A percentile compares a stretch with the other conserved stretches of the same genome.
These are phyloP conservation scores for Tenthredo distinguenda DNA, from an alignment of 2,888 invertebrate species.

Conservation along the genomic window DNA sequence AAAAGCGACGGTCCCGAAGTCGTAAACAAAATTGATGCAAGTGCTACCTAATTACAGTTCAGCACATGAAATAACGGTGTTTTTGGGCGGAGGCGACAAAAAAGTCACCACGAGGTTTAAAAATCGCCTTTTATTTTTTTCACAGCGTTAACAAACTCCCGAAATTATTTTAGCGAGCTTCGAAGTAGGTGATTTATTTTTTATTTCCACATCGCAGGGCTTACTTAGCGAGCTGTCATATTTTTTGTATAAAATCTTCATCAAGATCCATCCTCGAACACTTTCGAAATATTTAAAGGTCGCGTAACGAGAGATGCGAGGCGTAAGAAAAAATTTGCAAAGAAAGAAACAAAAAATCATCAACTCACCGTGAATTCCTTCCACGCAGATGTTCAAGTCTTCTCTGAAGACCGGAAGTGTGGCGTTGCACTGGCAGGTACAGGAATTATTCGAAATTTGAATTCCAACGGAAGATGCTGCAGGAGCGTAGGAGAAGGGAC, in stretches of 20 bases:
- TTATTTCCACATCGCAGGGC: background rate
- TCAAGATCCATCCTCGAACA: background rate
- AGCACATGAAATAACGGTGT: conserved; percentile 9
- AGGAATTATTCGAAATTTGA: conserved; percentile 78
- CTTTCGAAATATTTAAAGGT: background rate
- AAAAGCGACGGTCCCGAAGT: background rate
- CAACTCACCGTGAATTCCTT: conserved; percentile 89
- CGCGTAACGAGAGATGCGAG: background rate
- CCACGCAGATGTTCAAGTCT: conserved; percentile 91
- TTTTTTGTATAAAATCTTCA: background rate
- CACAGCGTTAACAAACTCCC: background rate
- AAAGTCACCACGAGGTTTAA: background rate
- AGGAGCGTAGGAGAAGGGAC: conserved; percentile 76
- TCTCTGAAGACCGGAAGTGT: conserved; percentile 90
- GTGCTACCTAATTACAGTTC: conserved; percentile 31
- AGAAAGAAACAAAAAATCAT: conserved; percentile 28
- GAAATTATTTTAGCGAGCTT: background rate
- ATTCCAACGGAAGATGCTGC: conserved; percentile 76
- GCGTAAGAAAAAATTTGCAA: conserved; percentile 1
- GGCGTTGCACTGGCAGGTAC: conserved; percentile 89
- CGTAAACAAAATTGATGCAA: conserved; percentile 36
- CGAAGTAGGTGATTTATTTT: background rate
- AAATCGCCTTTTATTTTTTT: background rate
- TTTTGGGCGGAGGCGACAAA: background rate
- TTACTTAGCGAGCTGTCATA: background rate